phyloP scores from a whole-genome alignment of 2,888 invertebrate genomes.

The Heteromyza rotundicornis region DNA sequence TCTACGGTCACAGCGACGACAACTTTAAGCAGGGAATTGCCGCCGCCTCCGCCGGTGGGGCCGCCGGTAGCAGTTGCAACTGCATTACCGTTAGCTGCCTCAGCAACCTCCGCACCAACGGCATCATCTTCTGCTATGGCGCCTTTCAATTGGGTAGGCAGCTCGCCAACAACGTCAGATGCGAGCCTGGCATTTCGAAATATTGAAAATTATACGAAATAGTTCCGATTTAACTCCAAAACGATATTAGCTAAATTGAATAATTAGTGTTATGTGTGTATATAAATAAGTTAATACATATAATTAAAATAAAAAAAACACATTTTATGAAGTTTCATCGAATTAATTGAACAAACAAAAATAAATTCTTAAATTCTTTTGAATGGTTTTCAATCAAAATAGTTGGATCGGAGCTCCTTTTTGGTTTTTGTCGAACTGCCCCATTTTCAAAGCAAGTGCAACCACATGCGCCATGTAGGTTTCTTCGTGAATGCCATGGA shows the following conservation, averaged over 20 bases:
- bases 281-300: not conserved
- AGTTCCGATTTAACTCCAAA: not conserved
- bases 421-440: constrained; percentile 50
- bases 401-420: too few species aligned
- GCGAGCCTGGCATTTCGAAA: not conserved
- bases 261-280: too few species aligned
- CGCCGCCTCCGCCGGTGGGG: not conserved
- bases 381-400: not conserved
- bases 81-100: constrained; percentile 6
- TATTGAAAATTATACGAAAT: not conserved
- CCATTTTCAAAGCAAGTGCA: constrained; percentile 79
- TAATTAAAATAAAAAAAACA: too few species aligned
- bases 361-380: not conserved
- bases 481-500: constrained; percentile 87
- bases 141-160: constrained; percentile 39
- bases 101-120: constrained; percentile 9
- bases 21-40: constrained; percentile 29
- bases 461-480: constrained; percentile 85
- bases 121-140: constrained; percentile 11
- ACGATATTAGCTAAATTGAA: not conserved
- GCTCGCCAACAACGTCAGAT: not conserved
- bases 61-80: not conserved
- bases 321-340: not conserved
- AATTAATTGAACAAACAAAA: not conserved
- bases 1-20: constrained; percentile 37